Conservation (phyloP, 2,888 invertebrate species). For the Teleiodes luculella region DNA sequence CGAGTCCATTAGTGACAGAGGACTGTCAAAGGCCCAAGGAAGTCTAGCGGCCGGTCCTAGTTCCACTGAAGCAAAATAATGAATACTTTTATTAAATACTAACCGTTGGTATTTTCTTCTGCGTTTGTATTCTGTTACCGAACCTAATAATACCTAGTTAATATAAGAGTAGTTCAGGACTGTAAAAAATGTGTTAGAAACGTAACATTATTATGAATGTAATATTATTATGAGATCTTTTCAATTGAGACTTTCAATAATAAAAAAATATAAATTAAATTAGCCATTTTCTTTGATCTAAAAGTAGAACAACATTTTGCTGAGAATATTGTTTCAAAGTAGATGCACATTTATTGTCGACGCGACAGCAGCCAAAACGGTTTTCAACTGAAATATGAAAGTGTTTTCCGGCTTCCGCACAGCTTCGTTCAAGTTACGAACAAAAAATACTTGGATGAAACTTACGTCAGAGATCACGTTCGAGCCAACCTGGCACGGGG, state of each 20-base stretch:
- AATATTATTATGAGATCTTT: too few species aligned
- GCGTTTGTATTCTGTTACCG: too few species aligned
- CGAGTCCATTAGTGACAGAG: conserved; percentile 42
- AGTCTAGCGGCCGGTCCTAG: conserved; percentile 15
- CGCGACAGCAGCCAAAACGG: background rate
- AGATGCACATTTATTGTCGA: background rate
- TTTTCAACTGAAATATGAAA: background rate
- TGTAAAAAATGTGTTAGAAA: too few species aligned
- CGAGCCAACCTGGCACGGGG: background rate
- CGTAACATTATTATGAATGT: too few species aligned
- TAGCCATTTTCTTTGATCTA: too few species aligned
- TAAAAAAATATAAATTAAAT: too few species aligned
- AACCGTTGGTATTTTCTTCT: background rate
- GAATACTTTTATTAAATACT: too few species aligned
- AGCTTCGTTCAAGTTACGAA: background rate
- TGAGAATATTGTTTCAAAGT: too few species aligned
- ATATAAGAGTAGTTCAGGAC: too few species aligned
- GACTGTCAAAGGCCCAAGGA: conserved; percentile 28
- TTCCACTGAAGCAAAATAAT: background rate
- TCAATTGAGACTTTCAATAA: too few species aligned
- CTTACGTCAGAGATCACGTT: background rate
- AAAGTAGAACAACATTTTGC: too few species aligned
- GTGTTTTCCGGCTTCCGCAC: background rate
- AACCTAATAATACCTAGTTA: too few species aligned
- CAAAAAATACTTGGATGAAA: background rate